Evolutionary conservation across 2,888 invertebrate species (phyloP), one percentile per base, ranked within the genome.

Genomic region (Sphinx pinastri): DNA sequence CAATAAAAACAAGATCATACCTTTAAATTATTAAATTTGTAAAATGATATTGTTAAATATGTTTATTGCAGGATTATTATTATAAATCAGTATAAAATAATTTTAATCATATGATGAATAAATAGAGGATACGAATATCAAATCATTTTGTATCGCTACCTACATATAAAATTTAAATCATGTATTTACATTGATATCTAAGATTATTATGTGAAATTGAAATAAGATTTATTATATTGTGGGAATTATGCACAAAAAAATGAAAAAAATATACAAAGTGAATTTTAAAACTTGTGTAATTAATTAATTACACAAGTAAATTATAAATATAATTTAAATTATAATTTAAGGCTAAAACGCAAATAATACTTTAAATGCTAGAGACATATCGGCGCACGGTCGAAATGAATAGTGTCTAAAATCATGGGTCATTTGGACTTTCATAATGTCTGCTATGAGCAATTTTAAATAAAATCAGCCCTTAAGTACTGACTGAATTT

Each of bases 101-200:
- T 3, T 38, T 38, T 38, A 38, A 38, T 8, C 38, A 4, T 38
- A 38, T 5, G 25, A 25, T 25, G 8, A 38, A 38, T 38, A 7
- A 8, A 38, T 38, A 38, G 25, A 19, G 55, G 6, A 16, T 54
- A 60, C 47, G 63, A 63, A 63, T 63, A 47, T 63, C 49, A 12
- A 63, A 63, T 49, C 63, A 47, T 63, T 63, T 71, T 72, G 73
- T 72, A 69, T 19, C 67, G 49, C 75, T 71, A 47, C 67, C 75
- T 71, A 47, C 63, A 70, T 66, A 69, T 68, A 73, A 60, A 72
- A 73, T 72, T 70, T 49, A 71, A 67, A 60, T 71, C 55, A 71
- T 57, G 70, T 72, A 73, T 73, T 59, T 72, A 73, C 70, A 75
- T 60, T 13, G 16, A 70, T 57, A 47, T 47, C 49, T 49, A 63